Percentiles rank a stretch among this genome's conserved stretches.
These are phyloP conservation scores for Pteruthius melanotis DNA, from an alignment of 2,113 vertebrate genomes.

Conservation along the genomic window DNA sequence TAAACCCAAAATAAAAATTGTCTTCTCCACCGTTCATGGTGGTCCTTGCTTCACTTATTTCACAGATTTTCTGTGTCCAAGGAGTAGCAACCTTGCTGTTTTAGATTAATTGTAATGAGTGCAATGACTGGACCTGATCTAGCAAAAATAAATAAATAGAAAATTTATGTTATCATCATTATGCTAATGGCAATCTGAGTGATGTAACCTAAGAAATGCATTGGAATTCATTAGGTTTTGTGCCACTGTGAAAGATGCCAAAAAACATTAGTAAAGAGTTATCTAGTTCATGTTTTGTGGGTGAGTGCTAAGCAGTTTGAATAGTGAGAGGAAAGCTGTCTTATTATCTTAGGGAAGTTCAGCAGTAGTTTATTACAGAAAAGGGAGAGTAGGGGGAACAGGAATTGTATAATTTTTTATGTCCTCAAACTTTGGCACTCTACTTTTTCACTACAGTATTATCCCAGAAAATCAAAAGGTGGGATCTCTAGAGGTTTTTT, in stretches of 20 bases:
- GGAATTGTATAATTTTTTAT: conserved; percentile 43
- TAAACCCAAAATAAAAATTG: neutral
- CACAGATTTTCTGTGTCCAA: neutral
- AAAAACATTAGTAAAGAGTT: neutral
- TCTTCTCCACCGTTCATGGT: neutral
- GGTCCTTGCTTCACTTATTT: neutral
- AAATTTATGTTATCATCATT: neutral
- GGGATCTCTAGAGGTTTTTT: conserved; percentile 18
- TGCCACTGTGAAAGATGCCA: neutral
- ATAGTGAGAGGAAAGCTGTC: neutral
- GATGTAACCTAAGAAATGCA: neutral
- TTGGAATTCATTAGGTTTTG: neutral
- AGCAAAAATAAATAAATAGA: neutral
- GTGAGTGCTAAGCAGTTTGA: conserved; percentile 18
- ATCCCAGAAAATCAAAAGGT: conserved; percentile 54
- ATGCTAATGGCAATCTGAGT: neutral
- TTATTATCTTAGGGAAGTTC: neutral
- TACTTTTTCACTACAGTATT: conserved; percentile 23
- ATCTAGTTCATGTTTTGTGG: neutral
- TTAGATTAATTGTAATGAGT: neutral
- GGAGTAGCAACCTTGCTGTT: neutral
- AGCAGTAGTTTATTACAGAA: conserved; percentile 52
- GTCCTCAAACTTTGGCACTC: conserved; percentile 32
- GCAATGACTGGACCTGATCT: neutral
- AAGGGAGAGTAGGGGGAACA: neutral